Evolutionary conservation across 2,888 invertebrate species (phyloP), one percentile per base, ranked within the genome.

Genomic region (Cynaeus angustus): DNA sequence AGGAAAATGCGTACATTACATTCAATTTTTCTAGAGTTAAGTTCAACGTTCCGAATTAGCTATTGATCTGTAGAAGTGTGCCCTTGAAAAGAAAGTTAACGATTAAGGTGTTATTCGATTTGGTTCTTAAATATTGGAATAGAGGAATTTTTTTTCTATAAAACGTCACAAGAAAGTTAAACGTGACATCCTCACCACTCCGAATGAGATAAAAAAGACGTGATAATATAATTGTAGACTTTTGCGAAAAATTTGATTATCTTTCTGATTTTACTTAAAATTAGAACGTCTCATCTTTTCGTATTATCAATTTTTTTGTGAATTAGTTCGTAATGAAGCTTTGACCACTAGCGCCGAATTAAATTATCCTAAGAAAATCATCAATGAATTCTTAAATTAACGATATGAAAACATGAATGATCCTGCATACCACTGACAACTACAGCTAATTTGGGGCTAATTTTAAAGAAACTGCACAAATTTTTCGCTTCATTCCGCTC

Each of bases 41-140:
- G 62, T 68, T 68, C 68, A 68, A 61, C 64, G 68, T 62, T 68
- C 68, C 9, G 37, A 28, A 62, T 68, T 48, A 38, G 46, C 45
- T 68, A 68, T 68, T 26, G 68, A 68, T 68, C 64, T 21, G 62
- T 33, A 10, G 52, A 43, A 43, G 28, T 46, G 37, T 37, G 43
- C 64, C 68, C 68, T 68, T 68, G 68, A 68, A 66, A 68, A 41
- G 28, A 12, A 50, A 66, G 41, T 45, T 30, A 67, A 48, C 64
- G 48, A 68, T 64, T 62, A 53, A 62, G 26, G 59, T 67, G 58
- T 59, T 53, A 52, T 50, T 61, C 30, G 13, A 30, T 46, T 26
- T 41, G 30, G 21, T 66, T 66, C 53, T 55, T 43, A 58, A 58
- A 26, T 28, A 21, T 41, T n/a, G 56, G 3, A 28, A 13, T 9